Evolutionary conservation across 1,140 invertebrate genomes (phyloP).

Genomic region (Achatina immaculata): DNA sequence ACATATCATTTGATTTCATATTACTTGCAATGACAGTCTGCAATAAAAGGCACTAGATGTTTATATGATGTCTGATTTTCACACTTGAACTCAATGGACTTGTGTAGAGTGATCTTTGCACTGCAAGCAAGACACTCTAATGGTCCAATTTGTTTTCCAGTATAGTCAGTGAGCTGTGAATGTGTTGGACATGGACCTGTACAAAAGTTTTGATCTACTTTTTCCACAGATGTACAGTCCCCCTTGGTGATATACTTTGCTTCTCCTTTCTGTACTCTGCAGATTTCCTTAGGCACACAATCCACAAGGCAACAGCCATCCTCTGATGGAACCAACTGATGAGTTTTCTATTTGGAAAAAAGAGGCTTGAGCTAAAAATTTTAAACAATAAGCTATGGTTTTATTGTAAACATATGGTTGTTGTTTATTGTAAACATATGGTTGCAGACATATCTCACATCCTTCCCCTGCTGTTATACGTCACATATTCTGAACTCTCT

Average conservation of each 20-base stretch:
- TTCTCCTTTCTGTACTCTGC: neutral
- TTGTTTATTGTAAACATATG: no score
- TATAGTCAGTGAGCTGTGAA: neutral
- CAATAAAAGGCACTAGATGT: neutral
- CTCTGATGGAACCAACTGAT: constrained; percentile 1
- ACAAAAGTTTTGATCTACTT: neutral
- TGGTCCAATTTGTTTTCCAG: neutral
- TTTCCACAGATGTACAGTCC: neutral
- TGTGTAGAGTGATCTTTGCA: neutral
- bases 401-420: no score
- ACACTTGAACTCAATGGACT: constrained; percentile 1
- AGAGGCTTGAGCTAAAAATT: no score
- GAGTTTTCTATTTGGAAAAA: constrained; percentile 9
- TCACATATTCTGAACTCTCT: no score
- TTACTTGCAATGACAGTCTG: neutral
- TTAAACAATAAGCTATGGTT: no score
- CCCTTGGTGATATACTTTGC: neutral
- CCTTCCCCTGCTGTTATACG: no score
- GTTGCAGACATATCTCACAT: no score
- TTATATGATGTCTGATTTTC: neutral
- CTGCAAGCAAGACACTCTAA: neutral
- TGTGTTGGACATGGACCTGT: neutral
- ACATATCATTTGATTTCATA: no score
- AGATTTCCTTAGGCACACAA: constrained; percentile 10
- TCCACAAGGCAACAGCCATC: constrained; percentile 12